Percentiles rank a stretch among this genome's conserved stretches.
Evolutionary conservation across 2,888 invertebrate species (phyloP).

Genomic region (Diarsia brunnea): DNA sequence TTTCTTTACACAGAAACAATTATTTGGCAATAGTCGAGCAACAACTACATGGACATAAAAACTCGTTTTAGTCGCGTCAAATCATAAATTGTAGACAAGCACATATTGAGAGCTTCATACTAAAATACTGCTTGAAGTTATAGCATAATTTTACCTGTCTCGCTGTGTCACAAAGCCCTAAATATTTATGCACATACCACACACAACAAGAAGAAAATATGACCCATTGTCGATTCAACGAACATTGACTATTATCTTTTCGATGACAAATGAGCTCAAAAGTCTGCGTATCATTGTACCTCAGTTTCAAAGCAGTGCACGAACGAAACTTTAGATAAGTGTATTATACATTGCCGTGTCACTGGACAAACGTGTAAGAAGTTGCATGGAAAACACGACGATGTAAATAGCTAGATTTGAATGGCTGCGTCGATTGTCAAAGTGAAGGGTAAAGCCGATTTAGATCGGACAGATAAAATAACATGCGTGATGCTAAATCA

Average conservation of each 20-base stretch:
- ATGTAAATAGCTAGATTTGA: constrained; percentile 67
- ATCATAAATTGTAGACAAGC: background rate
- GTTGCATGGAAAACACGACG: constrained; percentile 45
- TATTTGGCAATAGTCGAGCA: constrained; percentile 44
- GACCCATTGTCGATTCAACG: constrained; percentile 83
- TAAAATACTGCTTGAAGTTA: background rate
- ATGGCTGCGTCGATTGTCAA: constrained; percentile 66
- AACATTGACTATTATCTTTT: constrained; percentile 83
- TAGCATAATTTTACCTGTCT: constrained; percentile 24
- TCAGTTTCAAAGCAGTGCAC: constrained; percentile 48
- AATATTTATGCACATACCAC: constrained; percentile 67
- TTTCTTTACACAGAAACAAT: constrained; percentile 69
- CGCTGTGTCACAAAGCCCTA: constrained; percentile 46
- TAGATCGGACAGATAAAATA: constrained; percentile 84
- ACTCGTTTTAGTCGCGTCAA: background rate
- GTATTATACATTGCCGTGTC: constrained; percentile 74
- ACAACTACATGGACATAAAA: background rate
- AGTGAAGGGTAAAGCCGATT: constrained; percentile 85
- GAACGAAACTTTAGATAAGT: constrained; percentile 48
- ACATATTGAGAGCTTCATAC: background rate
- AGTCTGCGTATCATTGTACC: constrained; percentile 75
- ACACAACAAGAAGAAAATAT: constrained; percentile 78
- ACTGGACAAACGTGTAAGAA: constrained; percentile 46
- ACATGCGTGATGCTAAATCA: constrained; percentile 84
- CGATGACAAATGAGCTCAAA: constrained; percentile 85